phyloP scores from a whole-genome alignment of 2,797 vertebrate species.

The Orestias chungarensis region DNA sequence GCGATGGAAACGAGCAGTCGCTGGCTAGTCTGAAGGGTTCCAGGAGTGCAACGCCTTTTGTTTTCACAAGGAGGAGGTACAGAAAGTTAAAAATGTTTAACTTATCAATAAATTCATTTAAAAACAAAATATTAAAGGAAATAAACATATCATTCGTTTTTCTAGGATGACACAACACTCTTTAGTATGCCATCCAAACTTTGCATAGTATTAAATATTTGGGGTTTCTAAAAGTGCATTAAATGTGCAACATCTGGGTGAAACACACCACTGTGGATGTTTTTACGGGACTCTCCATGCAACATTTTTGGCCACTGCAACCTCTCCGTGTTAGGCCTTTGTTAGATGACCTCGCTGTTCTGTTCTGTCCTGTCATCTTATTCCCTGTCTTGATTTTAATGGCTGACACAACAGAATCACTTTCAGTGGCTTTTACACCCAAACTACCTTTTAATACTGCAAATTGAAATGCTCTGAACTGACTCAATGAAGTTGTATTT shows the following conservation, averaged over 20 bases:
- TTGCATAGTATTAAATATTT: background rate
- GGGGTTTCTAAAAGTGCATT: background rate
- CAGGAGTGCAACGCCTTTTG: slow-evolving; percentile 87
- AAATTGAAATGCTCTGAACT: too few species aligned
- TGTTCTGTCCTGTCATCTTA: background rate
- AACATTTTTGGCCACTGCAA: background rate
- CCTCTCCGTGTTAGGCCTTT: background rate
- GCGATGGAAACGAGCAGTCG: slow-evolving; percentile 84
- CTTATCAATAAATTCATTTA: background rate
- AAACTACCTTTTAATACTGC: too few species aligned
- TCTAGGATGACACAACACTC: background rate
- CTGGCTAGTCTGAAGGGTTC: slow-evolving; percentile 83
- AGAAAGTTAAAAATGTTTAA: background rate
- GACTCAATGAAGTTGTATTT: too few species aligned
- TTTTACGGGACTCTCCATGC: background rate
- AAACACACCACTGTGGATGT: background rate
- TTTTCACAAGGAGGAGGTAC: slow-evolving; percentile 93
- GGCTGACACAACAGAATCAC: background rate
- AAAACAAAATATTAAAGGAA: background rate
- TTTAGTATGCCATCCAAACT: background rate
- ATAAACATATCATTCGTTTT: too few species aligned
- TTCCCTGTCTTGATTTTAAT: background rate
- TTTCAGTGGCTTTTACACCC: too few species aligned
- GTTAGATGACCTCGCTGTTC: background rate
- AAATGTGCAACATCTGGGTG: background rate